These are phyloP conservation scores for Columbina picui DNA, from an alignment of 2,113 vertebrate genomes.

Conservation along the genomic window DNA sequence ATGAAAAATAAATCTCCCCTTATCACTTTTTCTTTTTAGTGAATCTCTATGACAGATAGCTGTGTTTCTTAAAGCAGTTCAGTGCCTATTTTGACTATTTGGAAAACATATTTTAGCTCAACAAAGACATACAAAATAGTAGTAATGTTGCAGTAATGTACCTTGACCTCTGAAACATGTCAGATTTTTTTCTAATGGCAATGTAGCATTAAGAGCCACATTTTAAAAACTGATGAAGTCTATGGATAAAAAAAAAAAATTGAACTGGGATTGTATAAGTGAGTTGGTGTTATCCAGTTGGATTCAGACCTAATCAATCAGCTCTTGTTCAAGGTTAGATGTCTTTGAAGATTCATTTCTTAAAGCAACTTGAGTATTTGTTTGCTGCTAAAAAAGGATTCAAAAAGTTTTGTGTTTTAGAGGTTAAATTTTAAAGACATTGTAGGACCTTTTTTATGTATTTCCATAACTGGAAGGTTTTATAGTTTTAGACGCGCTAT, in stretches of 20 bases:
- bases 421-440: neutral
- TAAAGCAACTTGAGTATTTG: neutral
- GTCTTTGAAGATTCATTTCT: neutral
- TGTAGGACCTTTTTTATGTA: neutral
- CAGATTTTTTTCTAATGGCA: neutral
- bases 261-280: neutral
- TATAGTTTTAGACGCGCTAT: neutral
- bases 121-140: neutral
- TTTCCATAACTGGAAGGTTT: neutral
- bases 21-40: neutral
- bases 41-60: neutral
- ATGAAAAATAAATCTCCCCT: conserved; percentile 22
- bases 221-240: neutral
- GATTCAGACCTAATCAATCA: conserved; percentile 9
- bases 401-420: neutral
- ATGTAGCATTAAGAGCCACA: neutral
- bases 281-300: neutral
- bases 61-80: neutral
- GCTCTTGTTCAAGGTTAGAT: neutral
- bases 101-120: neutral
- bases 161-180: neutral
- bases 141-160: neutral
- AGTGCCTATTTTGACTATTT: neutral
- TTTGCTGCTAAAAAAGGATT: neutral
- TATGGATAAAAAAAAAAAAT: neutral